These are phyloP conservation scores for Bombus terrestris DNA, from an alignment of 1,140 invertebrate species.

Conservation along the genomic window DNA sequence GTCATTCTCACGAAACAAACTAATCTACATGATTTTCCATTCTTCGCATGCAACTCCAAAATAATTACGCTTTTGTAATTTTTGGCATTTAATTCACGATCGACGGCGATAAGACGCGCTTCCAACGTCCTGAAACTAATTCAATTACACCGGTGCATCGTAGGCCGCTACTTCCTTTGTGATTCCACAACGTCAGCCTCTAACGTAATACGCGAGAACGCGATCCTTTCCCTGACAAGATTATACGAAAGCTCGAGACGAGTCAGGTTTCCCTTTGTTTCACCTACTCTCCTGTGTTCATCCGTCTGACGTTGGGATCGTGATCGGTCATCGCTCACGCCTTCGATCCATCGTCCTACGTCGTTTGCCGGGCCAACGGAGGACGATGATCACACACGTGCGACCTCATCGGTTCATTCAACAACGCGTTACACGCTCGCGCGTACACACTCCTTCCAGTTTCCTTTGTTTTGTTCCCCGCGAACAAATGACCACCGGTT, in stretches of 20 bases:
- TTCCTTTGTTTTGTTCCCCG: slow-evolving; percentile 61
- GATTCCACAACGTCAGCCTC: not conserved
- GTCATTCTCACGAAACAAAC: too few relatives aligned
- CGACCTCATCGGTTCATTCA: slow-evolving; percentile 58
- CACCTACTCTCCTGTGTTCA: not conserved
- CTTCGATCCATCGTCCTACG: slow-evolving; percentile 26
- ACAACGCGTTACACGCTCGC: slow-evolving; percentile 39
- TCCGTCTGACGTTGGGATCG: not conserved
- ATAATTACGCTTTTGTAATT: not conserved
- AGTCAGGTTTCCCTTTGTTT: slow-evolving; percentile 1
- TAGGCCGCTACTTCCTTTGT: not conserved
- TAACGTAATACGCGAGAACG: not conserved
- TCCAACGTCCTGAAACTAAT: slow-evolving; percentile 17
- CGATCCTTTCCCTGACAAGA: too few relatives aligned
- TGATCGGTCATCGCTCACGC: slow-evolving; percentile 20
- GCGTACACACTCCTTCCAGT: slow-evolving; percentile 23
- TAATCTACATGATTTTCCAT: too few relatives aligned
- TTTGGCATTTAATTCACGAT: not conserved
- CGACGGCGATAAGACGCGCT: not conserved
- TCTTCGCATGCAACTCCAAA: too few relatives aligned
- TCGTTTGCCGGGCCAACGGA: slow-evolving; percentile 2
- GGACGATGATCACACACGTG: slow-evolving; percentile 41
- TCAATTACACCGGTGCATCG: not conserved
- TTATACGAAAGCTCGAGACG: too few relatives aligned
- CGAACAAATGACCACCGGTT: slow-evolving; percentile 67